A percentile compares a stretch with the other conserved stretches of the same genome.
These are phyloP conservation scores for Protaetia brevitarsis DNA, from an alignment of 1,140 invertebrate species.

Conservation along the genomic window DNA sequence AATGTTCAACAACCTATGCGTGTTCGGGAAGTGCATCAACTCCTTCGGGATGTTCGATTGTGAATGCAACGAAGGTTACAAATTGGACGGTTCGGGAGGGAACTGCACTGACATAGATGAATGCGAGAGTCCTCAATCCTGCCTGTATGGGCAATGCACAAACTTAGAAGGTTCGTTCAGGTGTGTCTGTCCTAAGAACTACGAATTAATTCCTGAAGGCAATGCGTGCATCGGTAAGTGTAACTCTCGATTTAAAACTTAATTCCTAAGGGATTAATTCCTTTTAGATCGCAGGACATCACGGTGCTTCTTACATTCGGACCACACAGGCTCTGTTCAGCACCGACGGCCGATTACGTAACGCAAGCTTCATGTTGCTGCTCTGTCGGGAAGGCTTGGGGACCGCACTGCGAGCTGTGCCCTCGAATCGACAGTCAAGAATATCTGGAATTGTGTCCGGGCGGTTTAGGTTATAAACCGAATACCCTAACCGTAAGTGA, in stretches of 20 bases:
- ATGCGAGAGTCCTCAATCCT: conserved; percentile 64
- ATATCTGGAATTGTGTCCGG: conserved; percentile 76
- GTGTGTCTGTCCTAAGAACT: conserved; percentile 72
- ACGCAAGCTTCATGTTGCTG: conserved; percentile 84
- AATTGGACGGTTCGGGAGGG: conserved; percentile 68
- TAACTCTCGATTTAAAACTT: too few relatives aligned
- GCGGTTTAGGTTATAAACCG: conserved; percentile 78
- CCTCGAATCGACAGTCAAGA: conserved; percentile 68
- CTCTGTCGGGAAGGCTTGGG: conserved; percentile 81
- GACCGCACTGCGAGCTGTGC: conserved; percentile 77
- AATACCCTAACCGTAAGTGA: conserved; percentile 71
- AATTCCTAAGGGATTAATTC: too few relatives aligned
- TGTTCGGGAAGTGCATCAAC: conserved; percentile 83
- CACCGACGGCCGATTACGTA: conserved; percentile 60
- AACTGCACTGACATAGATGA: conserved; percentile 76
- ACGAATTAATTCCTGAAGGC: conserved; percentile 66
- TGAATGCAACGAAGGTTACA: conserved; percentile 80
- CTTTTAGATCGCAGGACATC: conserved; percentile 72
- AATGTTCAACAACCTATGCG: conserved; percentile 82
- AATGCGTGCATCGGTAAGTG: conserved; percentile 70
- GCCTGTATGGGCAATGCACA: conserved; percentile 73
- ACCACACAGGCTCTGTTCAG: conserved; percentile 50
- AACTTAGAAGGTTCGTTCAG: conserved; percentile 79
- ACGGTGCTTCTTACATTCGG: conserved; percentile 68
- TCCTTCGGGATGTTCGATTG: conserved; percentile 85